Evolutionary conservation across 1,140 invertebrate species (phyloP), one percentile per base, ranked within the genome.

Genomic region (Helicoverpa zea): DNA sequence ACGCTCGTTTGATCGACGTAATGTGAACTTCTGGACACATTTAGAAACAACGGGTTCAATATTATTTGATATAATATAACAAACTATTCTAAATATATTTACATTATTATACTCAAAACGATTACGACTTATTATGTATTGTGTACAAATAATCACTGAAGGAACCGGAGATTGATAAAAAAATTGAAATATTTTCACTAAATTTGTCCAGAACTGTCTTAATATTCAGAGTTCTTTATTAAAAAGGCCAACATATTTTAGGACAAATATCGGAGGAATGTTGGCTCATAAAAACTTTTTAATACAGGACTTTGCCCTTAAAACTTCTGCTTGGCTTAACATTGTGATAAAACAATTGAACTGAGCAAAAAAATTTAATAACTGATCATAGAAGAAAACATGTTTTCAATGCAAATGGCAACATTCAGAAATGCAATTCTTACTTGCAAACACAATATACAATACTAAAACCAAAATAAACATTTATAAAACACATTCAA

Each of bases 1-100:
- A 90, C 87, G 88, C 87, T 88, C 86, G 88, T 90, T 89, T 83
- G 82, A 85, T 85, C 64, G 82, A 83, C 81, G 82, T 77, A 84
- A 82, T 13, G 29, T 59, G 63, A 52, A n/a, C 14, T 77, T 77
- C 75, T 77, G 75, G 75, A 66, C 75, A 77, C 47, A 66, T 64
- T 77, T 77, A 56, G 13, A 51, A 23, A 47, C 64, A 72, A 52
- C 68, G 49, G 64, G 47, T 72, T 43, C 63, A 64, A 64, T 64
- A 64, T 63, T 70, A 70, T 70, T 66, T 68, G 29, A 35, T 63
- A 63, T 12, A 11, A 66, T 47, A 66, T 23, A 68, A 49, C 16
- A 23, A 68, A 49, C 35, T 43, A 43, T 43, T 49, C 16, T 68
- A 64, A 35, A 35, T 68, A 68, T 68, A 68, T 68, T 68, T 51